Percentiles rank a stretch among this genome's conserved stretches.
Conservation (phyloP, 1,140 invertebrate genomes). For the Drosophila sp. region DNA sequence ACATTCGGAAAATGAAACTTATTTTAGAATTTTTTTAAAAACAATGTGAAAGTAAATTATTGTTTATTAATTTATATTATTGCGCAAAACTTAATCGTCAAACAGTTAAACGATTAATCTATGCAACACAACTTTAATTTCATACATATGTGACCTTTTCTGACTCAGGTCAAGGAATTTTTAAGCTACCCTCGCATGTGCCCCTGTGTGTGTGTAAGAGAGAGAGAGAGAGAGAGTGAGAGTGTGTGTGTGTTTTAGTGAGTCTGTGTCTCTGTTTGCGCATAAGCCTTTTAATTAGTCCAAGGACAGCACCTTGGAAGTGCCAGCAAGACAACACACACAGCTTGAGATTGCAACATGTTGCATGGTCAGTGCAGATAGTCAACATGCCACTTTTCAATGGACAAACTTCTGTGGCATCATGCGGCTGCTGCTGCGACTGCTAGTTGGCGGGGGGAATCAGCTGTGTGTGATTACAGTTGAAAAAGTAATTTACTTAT, state of each 20-base stretch:
- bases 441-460: not conserved
- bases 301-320: slow-evolving; percentile 63
- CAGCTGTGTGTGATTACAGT: slow-evolving; percentile 50
- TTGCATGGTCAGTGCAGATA: slow-evolving; percentile 23
- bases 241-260: not conserved
- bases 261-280: slow-evolving; percentile 34
- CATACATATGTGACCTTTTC: no score
- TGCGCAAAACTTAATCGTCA: not conserved
- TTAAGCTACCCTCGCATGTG: not conserved
- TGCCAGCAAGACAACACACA: slow-evolving; percentile 39
- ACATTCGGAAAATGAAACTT: no score
- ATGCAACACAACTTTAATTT: no score
- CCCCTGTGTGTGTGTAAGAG: slow-evolving; percentile 17
- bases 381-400: slow-evolving; percentile 18
- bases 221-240: slow-evolving; percentile 15
- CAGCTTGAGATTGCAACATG: slow-evolving; percentile 38
- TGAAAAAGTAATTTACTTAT: slow-evolving; percentile 74
- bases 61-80: no score
- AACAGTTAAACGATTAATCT: not conserved
- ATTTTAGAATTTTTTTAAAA: no score
- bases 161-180: no score
- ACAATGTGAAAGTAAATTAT: no score
- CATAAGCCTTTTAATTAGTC: slow-evolving; percentile 71
- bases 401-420: slow-evolving; percentile 47
- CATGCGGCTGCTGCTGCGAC: not conserved